phyloP scores from a whole-genome alignment of 2,113 vertebrate genomes.

The Pterocles orientalis region DNA sequence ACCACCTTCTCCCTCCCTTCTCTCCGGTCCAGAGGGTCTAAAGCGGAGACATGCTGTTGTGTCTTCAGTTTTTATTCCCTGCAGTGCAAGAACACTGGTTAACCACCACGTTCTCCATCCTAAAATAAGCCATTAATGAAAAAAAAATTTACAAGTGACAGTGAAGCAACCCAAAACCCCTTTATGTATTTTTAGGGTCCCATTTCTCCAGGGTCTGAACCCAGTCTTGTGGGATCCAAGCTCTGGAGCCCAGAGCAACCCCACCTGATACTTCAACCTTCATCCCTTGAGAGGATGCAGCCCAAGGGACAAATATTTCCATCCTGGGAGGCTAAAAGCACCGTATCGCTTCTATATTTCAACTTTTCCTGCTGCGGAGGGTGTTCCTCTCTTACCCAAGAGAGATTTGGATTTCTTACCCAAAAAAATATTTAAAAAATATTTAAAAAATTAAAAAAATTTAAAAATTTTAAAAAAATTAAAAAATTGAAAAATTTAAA shows the following conservation, averaged over 20 bases:
- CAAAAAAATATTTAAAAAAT: no score
- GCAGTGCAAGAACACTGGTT: no score
- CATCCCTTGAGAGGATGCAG: no score
- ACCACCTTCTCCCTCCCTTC: neutral
- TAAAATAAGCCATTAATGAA: neutral
- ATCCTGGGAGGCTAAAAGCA: neutral
- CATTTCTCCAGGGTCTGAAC: neutral
- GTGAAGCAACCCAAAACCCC: neutral
- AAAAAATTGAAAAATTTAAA: no score
- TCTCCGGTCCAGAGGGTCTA: neutral
- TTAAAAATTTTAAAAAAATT: no score
- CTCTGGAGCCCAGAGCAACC: neutral
- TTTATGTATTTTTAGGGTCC: neutral
- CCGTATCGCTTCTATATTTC: accelerated
- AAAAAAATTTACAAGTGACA: neutral
- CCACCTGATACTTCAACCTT: neutral
- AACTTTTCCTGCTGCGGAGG: neutral
- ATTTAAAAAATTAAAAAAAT: no score
- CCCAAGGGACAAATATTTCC: no score
- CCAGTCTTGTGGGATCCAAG: neutral
- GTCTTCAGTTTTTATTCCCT: neutral
- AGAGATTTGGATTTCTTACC: neutral
- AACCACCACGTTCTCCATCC: neutral
- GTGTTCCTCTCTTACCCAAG: neutral
- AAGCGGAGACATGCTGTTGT: accelerated